Conservation (phyloP, 35 echinoderm and acorn worm genomes). For the Heliocidaris erythrogramma region DNA sequence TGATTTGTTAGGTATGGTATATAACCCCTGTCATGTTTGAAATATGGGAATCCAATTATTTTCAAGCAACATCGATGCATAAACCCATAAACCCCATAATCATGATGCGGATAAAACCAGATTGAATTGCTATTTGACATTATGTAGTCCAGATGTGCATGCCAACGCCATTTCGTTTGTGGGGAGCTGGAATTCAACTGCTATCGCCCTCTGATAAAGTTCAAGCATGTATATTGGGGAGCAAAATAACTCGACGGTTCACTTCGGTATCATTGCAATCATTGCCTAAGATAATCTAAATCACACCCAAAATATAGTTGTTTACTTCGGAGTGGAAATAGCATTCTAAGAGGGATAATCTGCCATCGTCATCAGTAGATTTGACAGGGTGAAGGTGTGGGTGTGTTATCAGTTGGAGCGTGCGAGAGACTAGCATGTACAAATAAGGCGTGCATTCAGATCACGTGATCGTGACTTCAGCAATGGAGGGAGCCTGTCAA, state of each 20-base stretch:
- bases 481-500: not conserved
- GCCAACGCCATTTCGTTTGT: not conserved
- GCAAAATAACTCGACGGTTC: not conserved
- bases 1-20: not conserved
- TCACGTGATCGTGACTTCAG: not conserved
- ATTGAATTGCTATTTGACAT: not conserved
- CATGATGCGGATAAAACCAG: not conserved
- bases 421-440: slow-evolving; percentile 19
- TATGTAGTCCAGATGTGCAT: not conserved
- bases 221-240: too few relatives aligned
- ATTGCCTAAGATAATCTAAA: not conserved
- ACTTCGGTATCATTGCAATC: not conserved
- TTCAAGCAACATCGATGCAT: not conserved
- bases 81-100: not conserved
- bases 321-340: not conserved
- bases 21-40: not conserved
- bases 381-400: not conserved
- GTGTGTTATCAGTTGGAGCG: slow-evolving; percentile 19
- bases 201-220: too few relatives aligned
- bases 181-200: not conserved
- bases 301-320: not conserved
- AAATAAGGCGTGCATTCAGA: slow-evolving; percentile 1
- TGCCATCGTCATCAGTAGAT: not conserved
- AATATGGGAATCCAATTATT: not conserved
- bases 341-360: not conserved